Evolutionary conservation across 1,140 invertebrate species (phyloP).

Genomic region (Antheraea mylitta): DNA sequence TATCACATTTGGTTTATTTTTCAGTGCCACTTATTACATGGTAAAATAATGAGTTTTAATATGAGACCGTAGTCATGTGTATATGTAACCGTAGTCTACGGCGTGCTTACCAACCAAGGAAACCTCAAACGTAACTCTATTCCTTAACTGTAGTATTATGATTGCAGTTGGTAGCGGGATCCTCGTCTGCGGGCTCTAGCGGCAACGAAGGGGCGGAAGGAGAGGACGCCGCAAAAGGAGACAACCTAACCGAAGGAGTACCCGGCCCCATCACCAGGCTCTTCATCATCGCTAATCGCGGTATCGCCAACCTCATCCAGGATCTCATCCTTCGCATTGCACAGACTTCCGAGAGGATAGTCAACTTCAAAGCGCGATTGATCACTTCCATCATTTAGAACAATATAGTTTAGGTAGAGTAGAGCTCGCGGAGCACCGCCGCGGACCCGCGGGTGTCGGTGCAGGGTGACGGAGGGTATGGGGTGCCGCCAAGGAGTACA

Average conservation of each 20-base stretch:
- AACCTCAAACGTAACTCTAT: too few species aligned
- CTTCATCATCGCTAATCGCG: constrained; percentile 90
- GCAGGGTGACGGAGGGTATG: constrained; percentile 19
- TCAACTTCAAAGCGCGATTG: constrained; percentile 93
- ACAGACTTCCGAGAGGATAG: constrained; percentile 91
- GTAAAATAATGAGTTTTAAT: too few species aligned
- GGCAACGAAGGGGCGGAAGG: constrained; percentile 80
- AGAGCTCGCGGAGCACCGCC: constrained; percentile 32
- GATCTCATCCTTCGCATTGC: constrained; percentile 92
- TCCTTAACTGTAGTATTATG: too few species aligned
- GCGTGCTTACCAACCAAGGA: too few species aligned
- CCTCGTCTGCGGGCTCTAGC: constrained; percentile 83
- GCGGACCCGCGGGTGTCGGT: constrained; percentile 22
- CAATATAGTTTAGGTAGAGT: constrained; percentile 48
- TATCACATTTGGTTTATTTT: too few species aligned
- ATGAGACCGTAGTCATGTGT: too few species aligned
- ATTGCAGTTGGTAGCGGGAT: constrained; percentile 87
- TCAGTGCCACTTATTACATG: too few species aligned
- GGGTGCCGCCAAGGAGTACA: background rate
- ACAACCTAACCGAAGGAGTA: constrained; percentile 86
- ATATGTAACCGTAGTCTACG: too few species aligned
- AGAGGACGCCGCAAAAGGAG: constrained; percentile 79
- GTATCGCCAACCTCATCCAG: constrained; percentile 90
- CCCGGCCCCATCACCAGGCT: constrained; percentile 91
- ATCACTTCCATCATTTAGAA: constrained; percentile 87